These are phyloP conservation scores for Osmerus mordax DNA, from an alignment of 2,113 vertebrate species.

Conservation along the genomic window DNA sequence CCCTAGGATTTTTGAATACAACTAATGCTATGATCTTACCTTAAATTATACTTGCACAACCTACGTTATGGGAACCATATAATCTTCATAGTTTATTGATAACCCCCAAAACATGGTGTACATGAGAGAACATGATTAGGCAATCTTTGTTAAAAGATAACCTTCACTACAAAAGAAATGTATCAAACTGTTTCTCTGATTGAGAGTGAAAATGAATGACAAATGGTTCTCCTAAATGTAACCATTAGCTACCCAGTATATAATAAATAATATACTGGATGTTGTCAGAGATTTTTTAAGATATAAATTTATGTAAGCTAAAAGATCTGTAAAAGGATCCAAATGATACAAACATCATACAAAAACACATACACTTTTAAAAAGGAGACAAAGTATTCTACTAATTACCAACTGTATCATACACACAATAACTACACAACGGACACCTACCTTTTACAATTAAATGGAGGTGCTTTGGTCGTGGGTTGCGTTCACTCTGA, in stretches of 20 bases:
- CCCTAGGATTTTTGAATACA: background rate
- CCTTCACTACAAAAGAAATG: background rate
- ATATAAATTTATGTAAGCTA: slow-evolving; percentile 6
- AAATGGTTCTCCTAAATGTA: slow-evolving; percentile 15
- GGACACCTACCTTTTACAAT: slow-evolving; percentile 87
- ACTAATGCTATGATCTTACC: background rate
- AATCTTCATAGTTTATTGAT: too few relatives aligned
- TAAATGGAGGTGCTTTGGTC: slow-evolving; percentile 91
- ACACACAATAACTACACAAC: background rate
- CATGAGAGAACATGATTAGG: too few relatives aligned
- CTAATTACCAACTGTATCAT: too few relatives aligned
- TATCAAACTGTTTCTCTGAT: background rate
- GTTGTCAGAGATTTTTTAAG: slow-evolving; percentile 9
- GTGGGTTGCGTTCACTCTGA: slow-evolving; percentile 89
- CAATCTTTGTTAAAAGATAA: background rate
- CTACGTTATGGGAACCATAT: too few relatives aligned
- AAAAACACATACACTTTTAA: slow-evolving; percentile 5
- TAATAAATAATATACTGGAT: background rate
- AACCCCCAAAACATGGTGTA: too few relatives aligned
- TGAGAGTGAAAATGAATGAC: background rate
- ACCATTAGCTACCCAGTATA: slow-evolving; percentile 19
- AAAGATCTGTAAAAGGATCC: background rate
- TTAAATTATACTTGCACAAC: too few relatives aligned
- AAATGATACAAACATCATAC: slow-evolving; percentile 2
- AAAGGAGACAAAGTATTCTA: background rate